A percentile compares a stretch with the other conserved stretches of the same genome.
Evolutionary conservation across 1,140 invertebrate genomes (phyloP).

Genomic region (Aporrectodea caliginosa): DNA sequence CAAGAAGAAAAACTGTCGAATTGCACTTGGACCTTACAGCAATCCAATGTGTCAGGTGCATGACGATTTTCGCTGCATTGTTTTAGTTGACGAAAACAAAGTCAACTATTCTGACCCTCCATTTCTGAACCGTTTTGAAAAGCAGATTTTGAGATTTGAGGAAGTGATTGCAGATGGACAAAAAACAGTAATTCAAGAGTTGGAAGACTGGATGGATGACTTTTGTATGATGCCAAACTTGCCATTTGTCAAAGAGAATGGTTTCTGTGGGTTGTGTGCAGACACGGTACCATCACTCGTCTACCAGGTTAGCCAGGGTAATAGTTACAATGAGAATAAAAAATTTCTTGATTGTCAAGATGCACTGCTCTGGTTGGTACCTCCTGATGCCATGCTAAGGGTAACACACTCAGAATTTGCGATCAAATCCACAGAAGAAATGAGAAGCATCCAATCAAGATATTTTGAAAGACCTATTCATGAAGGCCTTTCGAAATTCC

Average conservation of each 20-base stretch:
- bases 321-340: not conserved
- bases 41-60: conserved; percentile 45
- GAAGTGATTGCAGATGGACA: conserved; percentile 31
- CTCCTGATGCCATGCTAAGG: not conserved
- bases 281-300: not conserved
- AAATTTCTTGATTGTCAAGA: not conserved
- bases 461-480: not conserved
- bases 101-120: conserved; percentile 41
- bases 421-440: not conserved
- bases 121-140: conserved; percentile 46
- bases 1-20: conserved; percentile 40
- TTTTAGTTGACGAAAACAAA: conserved; percentile 40
- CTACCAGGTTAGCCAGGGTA: not conserved
- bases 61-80: conserved; percentile 42
- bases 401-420: not conserved
- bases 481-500: not conserved
- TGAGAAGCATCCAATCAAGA: not conserved
- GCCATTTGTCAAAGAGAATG: not conserved
- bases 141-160: conserved; percentile 35
- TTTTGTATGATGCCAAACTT: not conserved
- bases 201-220: conserved; percentile 28
- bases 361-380: not conserved
- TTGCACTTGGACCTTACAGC: conserved; percentile 42
- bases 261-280: not conserved
- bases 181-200: conserved; percentile 12